Conservation (phyloP, 2,113 vertebrate genomes). For the Pelecanoides urinatrix region DNA sequence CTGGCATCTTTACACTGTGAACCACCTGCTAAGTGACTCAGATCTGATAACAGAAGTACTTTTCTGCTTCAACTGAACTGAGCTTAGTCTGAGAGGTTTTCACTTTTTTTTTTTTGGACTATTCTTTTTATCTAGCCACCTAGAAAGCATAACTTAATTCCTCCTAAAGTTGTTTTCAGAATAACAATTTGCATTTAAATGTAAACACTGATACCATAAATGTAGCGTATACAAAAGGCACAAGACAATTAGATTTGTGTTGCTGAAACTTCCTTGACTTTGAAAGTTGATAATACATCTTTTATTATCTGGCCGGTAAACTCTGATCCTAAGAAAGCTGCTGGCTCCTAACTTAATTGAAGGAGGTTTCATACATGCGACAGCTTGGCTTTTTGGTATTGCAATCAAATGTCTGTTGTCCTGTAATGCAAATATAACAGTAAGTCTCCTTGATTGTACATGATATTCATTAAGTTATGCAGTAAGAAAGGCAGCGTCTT, state of each 20-base stretch:
- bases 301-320: not conserved
- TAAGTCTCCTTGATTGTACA: not conserved
- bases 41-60: not conserved
- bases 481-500: conserved; percentile 26
- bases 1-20: not conserved
- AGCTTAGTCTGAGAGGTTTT: not conserved
- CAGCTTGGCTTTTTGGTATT: conserved; percentile 27
- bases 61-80: not conserved
- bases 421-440: not conserved
- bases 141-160: not conserved
- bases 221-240: conserved; percentile 62
- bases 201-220: conserved; percentile 54
- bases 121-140: not conserved
- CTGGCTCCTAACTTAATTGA: not conserved
- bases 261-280: conserved; percentile 39
- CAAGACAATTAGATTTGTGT: conserved; percentile 42
- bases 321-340: not conserved
- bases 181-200: conserved; percentile 30
- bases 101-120: not conserved
- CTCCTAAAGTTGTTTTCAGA: not conserved
- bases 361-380: not conserved
- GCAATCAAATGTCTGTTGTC: not conserved
- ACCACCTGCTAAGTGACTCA: not conserved
- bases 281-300: not conserved
- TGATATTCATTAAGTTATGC: not conserved